Evolutionary conservation across 2,888 invertebrate species (phyloP).

Genomic region (Spodoptera picta): DNA sequence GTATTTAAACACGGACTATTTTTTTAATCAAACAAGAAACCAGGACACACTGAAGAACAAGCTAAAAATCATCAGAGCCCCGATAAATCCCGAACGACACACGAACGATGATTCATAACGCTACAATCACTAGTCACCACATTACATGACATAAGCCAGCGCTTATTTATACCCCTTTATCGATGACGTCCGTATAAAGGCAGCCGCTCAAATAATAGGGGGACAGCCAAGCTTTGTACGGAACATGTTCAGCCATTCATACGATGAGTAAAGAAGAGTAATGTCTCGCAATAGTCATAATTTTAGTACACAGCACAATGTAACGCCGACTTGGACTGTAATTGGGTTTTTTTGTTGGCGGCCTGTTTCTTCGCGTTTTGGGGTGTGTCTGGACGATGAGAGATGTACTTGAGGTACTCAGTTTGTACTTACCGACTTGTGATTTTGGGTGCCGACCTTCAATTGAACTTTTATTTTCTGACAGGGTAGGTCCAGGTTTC

Average conservation of each 20-base stretch:
- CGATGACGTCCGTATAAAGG: constrained; percentile 75
- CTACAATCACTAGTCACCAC: constrained; percentile 62
- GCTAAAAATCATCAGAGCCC: constrained; percentile 54
- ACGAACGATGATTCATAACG: constrained; percentile 58
- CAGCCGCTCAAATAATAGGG: constrained; percentile 80
- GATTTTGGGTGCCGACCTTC: no score
- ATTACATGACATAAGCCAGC: constrained; percentile 75
- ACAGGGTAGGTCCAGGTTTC: no score
- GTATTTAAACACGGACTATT: no score
- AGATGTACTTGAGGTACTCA: background rate
- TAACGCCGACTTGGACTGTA: constrained; percentile 54
- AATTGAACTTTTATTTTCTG: no score
- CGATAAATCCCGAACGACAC: constrained; percentile 58
- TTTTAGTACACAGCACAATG: constrained; percentile 64
- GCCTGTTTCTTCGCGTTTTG: constrained; percentile 25
- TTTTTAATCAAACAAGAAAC: constrained; percentile 4
- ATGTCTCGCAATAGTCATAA: constrained; percentile 75
- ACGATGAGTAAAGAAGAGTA: constrained; percentile 74
- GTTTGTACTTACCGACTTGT: no score
- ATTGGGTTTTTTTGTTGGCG: constrained; percentile 50
- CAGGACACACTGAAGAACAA: constrained; percentile 28
- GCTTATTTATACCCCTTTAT: constrained; percentile 78
- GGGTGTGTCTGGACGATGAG: constrained; percentile 13
- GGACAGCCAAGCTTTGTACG: constrained; percentile 75
- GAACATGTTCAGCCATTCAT: constrained; percentile 76